Base-by-base conservation (phyloP, 2,888 invertebrate species). In the Invenusta paracnida region DNA sequence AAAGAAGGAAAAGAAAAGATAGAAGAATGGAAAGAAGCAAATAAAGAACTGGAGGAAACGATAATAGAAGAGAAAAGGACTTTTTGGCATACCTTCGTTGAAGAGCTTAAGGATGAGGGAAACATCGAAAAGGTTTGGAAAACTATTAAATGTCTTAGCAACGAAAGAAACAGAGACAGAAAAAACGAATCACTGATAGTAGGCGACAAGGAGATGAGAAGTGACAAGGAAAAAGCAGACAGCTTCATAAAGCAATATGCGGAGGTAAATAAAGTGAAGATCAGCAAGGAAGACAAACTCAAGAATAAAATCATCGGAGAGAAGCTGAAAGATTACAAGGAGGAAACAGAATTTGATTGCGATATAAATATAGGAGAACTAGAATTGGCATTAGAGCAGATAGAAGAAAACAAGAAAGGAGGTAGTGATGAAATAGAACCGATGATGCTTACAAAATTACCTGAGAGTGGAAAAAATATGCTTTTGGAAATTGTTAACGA, bases 101-200 rank as follows among this genome's bases (percentile, higher is more conserved):
- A 79, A 28, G 29, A 28, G 23, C 5, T 79, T 5, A 79, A 79
- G 23, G n/a, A 17, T 48, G 48, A 48, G 23, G 79, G n/a, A 28
- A 23, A 79, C 5, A 28, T 13, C 5, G 30, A 82, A 29, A 82
- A 67, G 67, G 30, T 82, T 5, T 82, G 83, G 83, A 29, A 82
- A 28, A 82, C 29, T 5, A 82, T 82, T 28, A 30, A 82, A 28
- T 48, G 25, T 48, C 30, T 82, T 5, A 82, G 83, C 83, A 82
- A n/a, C 5, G 83, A 17, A 5, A 67, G 28, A n/a, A 82, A 82
- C n/a, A 11, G 83, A 5, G n/a, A 82, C 11, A 28, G 25, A 23
- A n/a, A n/a, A 17, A 82, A 82, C 30, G 29, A 82, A 23, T 48
- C 48, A 11, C 11, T 48, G 11, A 48, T 48, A 79, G n/a, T 23